Base-by-base conservation (phyloP, 2,797 vertebrate species). In the Sebastes miniatus region DNA sequence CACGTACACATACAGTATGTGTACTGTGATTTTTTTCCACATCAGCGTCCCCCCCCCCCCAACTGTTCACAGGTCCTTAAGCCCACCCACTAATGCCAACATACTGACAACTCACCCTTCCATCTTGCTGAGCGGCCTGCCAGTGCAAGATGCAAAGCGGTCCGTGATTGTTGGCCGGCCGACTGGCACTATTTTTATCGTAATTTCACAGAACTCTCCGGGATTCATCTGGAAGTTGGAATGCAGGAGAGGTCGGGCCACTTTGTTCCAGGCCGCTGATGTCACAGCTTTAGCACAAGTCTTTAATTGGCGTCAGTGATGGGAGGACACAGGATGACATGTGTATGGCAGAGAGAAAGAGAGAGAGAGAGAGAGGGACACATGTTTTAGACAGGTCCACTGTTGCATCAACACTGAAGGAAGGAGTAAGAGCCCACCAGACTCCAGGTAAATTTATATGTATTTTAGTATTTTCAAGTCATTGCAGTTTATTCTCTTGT, bases 141-240 rank as follows among this genome's bases (percentile, higher is more conserved):
- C 90, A 83, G 86, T 63, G 77, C 79, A 85, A 83, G 81, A 90
- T 34, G 83, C 85, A 69, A 77, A 87, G 89, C 73, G 85, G 85
- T 81, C 52, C 69, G 88, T 81, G 89, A 81, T 72, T 72, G 86
- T 80, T 81, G 87, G 88, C 84, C 52, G 58, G 63, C 83, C 57
- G 77, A 47, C 83, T 76, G 80, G 81, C 92, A 96, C 97, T 97
- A 97, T 98, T 98, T 97, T 97, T 97, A 97, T 96, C 97, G 87
- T 93, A 94, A 96, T 95, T 98, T 97, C 97, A 97, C 84, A 90
- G 97, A 98, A 97, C 94, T 95, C 90, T 95, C 92, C 81, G 73
- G 9, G 88, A 95, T 92, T 92, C 93, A 80, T 89, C 84, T 80
- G 83, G 24, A 94, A 77, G 87, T 88, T 85, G 92, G 87, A 87